Conservation (phyloP, 2,797 vertebrate genomes). For the Gallinago nigripennis region DNA sequence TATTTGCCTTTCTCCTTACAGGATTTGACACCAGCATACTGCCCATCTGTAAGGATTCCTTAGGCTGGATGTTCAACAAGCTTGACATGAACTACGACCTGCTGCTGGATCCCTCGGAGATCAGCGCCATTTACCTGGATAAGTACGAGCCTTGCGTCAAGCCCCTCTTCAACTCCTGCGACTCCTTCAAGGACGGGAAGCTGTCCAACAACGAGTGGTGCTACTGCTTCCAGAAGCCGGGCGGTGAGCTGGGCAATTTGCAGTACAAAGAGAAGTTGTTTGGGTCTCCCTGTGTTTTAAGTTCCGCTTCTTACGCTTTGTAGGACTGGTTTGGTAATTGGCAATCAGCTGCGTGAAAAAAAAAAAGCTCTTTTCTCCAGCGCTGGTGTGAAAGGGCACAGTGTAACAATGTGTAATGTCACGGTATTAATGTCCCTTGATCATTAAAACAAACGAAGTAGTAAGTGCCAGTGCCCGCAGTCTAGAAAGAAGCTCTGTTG, state of each 20-base stretch:
- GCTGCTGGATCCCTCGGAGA: conserved; percentile 93
- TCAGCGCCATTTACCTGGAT: conserved; percentile 94
- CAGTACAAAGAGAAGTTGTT: not conserved
- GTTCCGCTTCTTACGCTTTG: not conserved
- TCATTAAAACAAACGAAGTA: not conserved
- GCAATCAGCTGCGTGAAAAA: not conserved
- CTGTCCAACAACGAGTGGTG: conserved; percentile 99
- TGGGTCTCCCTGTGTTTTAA: not conserved
- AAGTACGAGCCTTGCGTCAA: conserved; percentile 96
- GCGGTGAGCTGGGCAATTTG: conserved; percentile 64
- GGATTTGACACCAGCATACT: conserved; percentile 97
- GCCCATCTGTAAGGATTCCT: conserved; percentile 96
- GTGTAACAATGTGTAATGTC: not conserved
- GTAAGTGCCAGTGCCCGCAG: not conserved
- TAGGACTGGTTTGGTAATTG: not conserved
- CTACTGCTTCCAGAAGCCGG: conserved; percentile 95
- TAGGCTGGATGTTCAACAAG: conserved; percentile 99
- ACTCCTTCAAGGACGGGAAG: conserved; percentile 96
- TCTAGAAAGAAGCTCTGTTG: not conserved
- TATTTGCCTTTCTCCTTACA: conserved; percentile 53
- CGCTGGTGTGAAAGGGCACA: not conserved
- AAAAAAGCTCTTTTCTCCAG: not conserved
- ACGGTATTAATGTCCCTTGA: not conserved
- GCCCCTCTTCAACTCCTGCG: conserved; percentile 96
- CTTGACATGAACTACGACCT: conserved; percentile 98